Percentiles rank a stretch among this genome's conserved stretches.
phyloP scores from a whole-genome alignment of 2,797 vertebrate genomes.

The Salmo trutta region DNA sequence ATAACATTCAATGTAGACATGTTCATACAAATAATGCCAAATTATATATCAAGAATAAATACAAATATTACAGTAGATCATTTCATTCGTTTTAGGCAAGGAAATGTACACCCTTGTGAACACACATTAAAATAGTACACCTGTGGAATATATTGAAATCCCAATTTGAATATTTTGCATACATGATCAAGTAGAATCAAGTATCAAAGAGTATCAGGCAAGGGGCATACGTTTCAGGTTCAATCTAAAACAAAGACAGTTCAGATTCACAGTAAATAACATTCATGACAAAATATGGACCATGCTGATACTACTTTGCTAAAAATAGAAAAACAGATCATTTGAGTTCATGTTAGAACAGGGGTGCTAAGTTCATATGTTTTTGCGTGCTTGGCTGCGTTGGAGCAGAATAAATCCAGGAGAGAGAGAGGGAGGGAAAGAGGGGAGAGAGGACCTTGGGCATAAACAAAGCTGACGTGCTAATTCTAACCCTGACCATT shows the following conservation, averaged over 20 bases:
- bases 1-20: not conserved
- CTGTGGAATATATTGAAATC: not conserved
- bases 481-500: conserved; percentile 53
- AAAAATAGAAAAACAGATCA: not conserved
- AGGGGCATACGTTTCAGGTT: not conserved
- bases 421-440: not conserved
- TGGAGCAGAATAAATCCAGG: conserved; percentile 12
- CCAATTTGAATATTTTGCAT: not conserved
- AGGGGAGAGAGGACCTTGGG: not conserved
- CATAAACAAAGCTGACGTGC: conserved; percentile 54
- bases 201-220: not conserved
- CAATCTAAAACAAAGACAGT: not conserved
- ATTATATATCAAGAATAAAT: conserved; percentile 2
- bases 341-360: not conserved
- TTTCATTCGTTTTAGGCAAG: not conserved
- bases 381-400: conserved; percentile 13
- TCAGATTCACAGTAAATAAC: not conserved
- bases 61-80: not conserved
- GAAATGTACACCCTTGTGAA: not conserved
- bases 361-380: not conserved
- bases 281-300: not conserved
- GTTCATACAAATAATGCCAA: not conserved
- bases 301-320: not conserved
- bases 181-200: not conserved
- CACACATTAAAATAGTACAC: not conserved